A percentile compares a stretch with the other conserved stretches of the same genome.
phyloP scores from a whole-genome alignment of 2,888 invertebrate genomes.

The Leptinotarsa haldemani region DNA sequence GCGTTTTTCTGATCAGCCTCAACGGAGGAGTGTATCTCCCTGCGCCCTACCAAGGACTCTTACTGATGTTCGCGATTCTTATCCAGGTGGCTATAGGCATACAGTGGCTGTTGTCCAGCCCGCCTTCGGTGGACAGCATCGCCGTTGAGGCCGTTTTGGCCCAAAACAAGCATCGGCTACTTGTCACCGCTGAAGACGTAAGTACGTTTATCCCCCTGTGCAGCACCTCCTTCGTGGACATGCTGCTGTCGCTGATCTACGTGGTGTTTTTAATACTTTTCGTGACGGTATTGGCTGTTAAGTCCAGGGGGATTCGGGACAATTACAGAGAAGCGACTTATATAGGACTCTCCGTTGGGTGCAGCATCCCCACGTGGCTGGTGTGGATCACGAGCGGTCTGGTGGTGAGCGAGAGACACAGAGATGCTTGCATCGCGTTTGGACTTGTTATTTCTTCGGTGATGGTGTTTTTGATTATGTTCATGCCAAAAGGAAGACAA shows the following conservation, averaged over 20 bases:
- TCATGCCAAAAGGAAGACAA: slow-evolving; percentile 92
- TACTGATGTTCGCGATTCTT: slow-evolving; percentile 90
- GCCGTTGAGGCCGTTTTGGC: slow-evolving; percentile 59
- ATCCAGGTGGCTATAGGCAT: slow-evolving; percentile 89
- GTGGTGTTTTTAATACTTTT: slow-evolving; percentile 87
- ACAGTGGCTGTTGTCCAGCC: slow-evolving; percentile 86
- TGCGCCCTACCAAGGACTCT: slow-evolving; percentile 89
- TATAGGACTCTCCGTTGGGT: slow-evolving; percentile 88
- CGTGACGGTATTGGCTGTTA: slow-evolving; percentile 85
- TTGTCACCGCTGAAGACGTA: slow-evolving; percentile 62
- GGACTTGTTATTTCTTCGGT: slow-evolving; percentile 88
- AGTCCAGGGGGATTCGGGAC: slow-evolving; percentile 89
- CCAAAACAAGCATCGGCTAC: slow-evolving; percentile 63
- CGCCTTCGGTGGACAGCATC: slow-evolving; percentile 72
- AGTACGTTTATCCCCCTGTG: slow-evolving; percentile 67
- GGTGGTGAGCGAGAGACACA: slow-evolving; percentile 80
- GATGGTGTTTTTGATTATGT: slow-evolving; percentile 92
- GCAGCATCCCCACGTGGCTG: slow-evolving; percentile 88
- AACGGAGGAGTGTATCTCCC: slow-evolving; percentile 93
- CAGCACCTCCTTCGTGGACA: slow-evolving; percentile 76
- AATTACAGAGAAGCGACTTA: slow-evolving; percentile 94
- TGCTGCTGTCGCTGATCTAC: slow-evolving; percentile 83
- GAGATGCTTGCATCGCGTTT: slow-evolving; percentile 90
- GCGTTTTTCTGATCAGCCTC: slow-evolving; percentile 91
- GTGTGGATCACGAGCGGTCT: slow-evolving; percentile 87